Percentiles rank a stretch among this genome's conserved stretches.
These are phyloP conservation scores for Perizoma affinitatum DNA, from an alignment of 2,888 invertebrate species.

Conservation along the genomic window DNA sequence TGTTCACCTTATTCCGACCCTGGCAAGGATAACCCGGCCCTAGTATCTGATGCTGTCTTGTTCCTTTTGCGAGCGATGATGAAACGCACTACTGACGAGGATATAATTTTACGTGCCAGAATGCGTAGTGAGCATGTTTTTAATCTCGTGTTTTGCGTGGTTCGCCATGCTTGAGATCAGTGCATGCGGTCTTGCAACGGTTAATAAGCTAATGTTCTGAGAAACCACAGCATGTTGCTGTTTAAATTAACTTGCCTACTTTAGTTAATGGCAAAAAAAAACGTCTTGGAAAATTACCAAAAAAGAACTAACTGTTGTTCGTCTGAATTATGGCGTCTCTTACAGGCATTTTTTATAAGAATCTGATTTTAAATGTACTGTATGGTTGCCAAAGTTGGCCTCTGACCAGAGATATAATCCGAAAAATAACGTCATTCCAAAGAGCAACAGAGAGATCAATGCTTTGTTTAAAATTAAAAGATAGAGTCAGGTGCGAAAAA, in stretches of 20 bases:
- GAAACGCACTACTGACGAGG: constrained; percentile 51
- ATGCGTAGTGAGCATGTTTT: constrained; percentile 28
- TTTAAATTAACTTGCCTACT: neutral
- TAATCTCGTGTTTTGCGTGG: constrained; percentile 15
- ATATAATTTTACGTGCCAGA: constrained; percentile 50
- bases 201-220: constrained; percentile 22
- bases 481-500: too few species aligned
- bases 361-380: too few species aligned
- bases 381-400: too few species aligned
- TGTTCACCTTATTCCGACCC: constrained; percentile 10
- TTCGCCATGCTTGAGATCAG: constrained; percentile 17
- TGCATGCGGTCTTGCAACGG: constrained; percentile 14
- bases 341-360: too few species aligned
- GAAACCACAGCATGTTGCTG: constrained; percentile 3
- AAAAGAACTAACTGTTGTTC: too few species aligned
- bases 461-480: too few species aligned
- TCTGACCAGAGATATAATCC: too few species aligned
- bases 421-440: too few species aligned
- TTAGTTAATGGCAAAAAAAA: neutral
- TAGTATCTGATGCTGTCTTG: constrained; percentile 48
- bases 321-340: too few species aligned
- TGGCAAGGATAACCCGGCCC: constrained; percentile 53
- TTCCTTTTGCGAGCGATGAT: constrained; percentile 45
- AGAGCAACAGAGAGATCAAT: too few species aligned
- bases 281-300: too few species aligned